Conservation (phyloP, 2,888 invertebrate genomes). For the Phytoseiulus persimilis region DNA sequence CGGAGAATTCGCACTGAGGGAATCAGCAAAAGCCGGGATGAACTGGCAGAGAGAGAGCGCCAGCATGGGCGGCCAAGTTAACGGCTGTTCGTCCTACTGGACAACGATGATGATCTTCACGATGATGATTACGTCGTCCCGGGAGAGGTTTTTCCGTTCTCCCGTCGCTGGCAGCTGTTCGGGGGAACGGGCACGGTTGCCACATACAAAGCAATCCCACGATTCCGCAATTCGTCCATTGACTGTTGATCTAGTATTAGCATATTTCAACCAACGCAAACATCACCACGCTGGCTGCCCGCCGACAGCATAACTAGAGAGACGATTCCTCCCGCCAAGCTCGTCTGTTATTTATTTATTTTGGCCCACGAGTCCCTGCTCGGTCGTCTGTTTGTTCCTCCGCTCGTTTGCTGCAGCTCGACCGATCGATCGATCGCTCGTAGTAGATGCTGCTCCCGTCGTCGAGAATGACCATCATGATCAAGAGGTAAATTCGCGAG, state of each 20-base stretch:
- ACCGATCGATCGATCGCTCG: background rate
- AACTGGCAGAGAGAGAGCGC: background rate
- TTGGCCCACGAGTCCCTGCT: background rate
- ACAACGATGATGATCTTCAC: background rate
- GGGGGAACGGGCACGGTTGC: background rate
- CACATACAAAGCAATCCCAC: background rate
- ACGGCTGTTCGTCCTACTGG: background rate
- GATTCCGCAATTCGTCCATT: background rate
- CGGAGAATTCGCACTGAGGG: background rate
- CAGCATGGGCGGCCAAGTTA: background rate
- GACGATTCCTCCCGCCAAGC: background rate
- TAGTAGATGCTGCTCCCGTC: background rate
- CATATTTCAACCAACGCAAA: background rate
- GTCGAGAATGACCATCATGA: too few species aligned
- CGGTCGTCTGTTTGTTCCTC: background rate
- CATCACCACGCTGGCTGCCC: background rate
- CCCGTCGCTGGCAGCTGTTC: background rate
- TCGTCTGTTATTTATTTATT: background rate
- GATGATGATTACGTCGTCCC: background rate
- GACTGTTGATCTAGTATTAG: background rate
- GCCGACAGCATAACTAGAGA: background rate
- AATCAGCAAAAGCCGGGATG: background rate
- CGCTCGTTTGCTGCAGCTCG: background rate
- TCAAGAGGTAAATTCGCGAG: too few species aligned
- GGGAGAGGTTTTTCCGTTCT: background rate